These are phyloP conservation scores for Mercenaria mercenaria DNA, from an alignment of 1,140 invertebrate genomes.

Conservation along the genomic window DNA sequence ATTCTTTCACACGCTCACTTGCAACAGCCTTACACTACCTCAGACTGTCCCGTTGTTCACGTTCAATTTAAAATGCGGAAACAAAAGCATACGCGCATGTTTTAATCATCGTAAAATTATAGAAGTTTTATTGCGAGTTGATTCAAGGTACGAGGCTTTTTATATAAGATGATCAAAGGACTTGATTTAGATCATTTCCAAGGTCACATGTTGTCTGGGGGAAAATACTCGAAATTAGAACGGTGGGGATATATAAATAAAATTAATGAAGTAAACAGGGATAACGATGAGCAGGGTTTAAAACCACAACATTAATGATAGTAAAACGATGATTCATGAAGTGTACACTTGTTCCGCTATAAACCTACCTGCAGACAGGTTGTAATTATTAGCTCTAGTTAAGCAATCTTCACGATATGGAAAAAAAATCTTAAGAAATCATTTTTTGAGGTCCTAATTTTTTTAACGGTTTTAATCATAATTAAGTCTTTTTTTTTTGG, in stretches of 20 bases:
- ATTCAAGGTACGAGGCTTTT: constrained; percentile 28
- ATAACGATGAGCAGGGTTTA: neutral
- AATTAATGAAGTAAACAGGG: constrained; percentile 14
- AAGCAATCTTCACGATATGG: too few relatives aligned
- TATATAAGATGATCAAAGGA: neutral
- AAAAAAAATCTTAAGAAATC: too few relatives aligned
- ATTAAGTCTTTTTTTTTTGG: too few relatives aligned
- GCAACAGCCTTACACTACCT: too few relatives aligned
- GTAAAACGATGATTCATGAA: neutral
- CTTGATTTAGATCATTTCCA: neutral
- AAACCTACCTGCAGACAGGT: too few relatives aligned
- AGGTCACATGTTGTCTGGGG: constrained; percentile 26
- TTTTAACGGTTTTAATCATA: too few relatives aligned
- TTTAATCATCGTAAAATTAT: constrained; percentile 26
- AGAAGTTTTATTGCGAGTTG: constrained; percentile 11
- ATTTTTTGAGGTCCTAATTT: too few relatives aligned
- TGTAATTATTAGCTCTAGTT: too few relatives aligned
- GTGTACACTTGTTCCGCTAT: neutral
- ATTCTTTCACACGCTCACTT: too few relatives aligned
- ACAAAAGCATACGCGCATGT: neutral
- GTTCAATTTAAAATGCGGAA: neutral
- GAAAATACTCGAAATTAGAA: constrained; percentile 20
- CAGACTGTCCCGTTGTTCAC: too few relatives aligned
- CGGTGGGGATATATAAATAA: constrained; percentile 21
- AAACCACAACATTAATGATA: neutral